phyloP scores from a whole-genome alignment of 2,797 vertebrate species.

The Oreochromis mossambicus region DNA sequence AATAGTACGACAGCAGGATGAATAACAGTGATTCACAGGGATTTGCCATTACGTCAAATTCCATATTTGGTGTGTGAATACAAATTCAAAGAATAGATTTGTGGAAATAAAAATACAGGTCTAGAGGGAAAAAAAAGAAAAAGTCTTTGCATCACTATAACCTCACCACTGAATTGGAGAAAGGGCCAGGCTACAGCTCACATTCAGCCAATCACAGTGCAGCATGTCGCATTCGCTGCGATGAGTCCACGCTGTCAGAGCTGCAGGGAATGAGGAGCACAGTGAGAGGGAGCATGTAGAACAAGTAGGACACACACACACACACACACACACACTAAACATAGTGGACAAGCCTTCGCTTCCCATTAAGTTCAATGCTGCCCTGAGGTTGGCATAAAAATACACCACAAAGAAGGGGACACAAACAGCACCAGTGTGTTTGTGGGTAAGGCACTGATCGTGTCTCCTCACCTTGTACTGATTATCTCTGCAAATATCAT shows the following conservation, averaged over 20 bases:
- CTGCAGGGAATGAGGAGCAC: constrained; percentile 53
- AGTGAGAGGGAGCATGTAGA: constrained; percentile 44
- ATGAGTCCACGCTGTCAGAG: constrained; percentile 23
- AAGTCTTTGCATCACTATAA: constrained; percentile 31
- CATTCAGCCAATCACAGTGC: constrained; percentile 33
- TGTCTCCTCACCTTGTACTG: background rate
- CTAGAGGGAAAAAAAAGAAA: background rate
- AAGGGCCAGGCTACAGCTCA: background rate
- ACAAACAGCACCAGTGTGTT: constrained; percentile 28
- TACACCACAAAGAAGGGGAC: constrained; percentile 38
- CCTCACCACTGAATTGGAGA: constrained; percentile 22
- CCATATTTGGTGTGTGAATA: constrained; percentile 19
- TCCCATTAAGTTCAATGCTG: constrained; percentile 68
- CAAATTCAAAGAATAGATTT: background rate
- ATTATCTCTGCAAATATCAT: background rate
- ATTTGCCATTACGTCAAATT: constrained; percentile 16
- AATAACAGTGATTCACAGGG: background rate
- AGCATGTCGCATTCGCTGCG: background rate
- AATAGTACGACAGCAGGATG: background rate
- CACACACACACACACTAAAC: constrained; percentile 52
- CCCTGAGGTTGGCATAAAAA: constrained; percentile 66
- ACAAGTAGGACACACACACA: constrained; percentile 54
- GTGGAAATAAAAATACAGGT: background rate
- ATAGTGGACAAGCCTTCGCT: constrained; percentile 73
- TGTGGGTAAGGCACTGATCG: background rate